Conservation (phyloP, 2,888 invertebrate species). For the Vanessa cardui region DNA sequence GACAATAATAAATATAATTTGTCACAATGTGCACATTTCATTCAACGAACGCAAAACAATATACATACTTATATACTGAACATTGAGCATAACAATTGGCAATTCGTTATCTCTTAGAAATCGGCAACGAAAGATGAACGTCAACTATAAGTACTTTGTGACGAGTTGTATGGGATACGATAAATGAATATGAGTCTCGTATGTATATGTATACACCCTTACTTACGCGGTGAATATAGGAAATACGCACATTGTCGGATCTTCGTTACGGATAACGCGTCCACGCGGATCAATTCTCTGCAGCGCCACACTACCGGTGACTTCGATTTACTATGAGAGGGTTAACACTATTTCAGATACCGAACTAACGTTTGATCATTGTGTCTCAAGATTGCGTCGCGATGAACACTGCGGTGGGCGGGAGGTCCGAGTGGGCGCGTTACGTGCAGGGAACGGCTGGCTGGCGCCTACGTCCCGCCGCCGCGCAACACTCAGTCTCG, state of each 20-base stretch:
- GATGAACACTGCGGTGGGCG: constrained; percentile 15
- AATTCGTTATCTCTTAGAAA: constrained; percentile 42
- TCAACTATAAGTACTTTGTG: constrained; percentile 62
- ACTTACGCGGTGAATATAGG: constrained; percentile 49
- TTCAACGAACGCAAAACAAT: constrained; percentile 49
- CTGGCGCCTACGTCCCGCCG: constrained; percentile 65
- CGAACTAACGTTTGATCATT: too few species aligned
- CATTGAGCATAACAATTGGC: constrained; percentile 74
- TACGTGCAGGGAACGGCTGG: constrained; percentile 19
- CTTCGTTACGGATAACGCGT: constrained; percentile 49
- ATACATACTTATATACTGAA: constrained; percentile 49
- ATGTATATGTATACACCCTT: constrained; percentile 28
- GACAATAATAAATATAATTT: constrained; percentile 56
- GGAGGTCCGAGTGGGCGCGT: constrained; percentile 37
- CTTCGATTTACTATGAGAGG: neutral
- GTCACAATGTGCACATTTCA: constrained; percentile 75
- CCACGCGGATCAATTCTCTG: constrained; percentile 48
- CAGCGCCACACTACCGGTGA: constrained; percentile 16
- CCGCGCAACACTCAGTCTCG: constrained; percentile 87
- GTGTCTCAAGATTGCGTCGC: neutral
- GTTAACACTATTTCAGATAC: too few species aligned
- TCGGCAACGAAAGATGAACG: constrained; percentile 30
- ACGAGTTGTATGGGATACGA: constrained; percentile 46
- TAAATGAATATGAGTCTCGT: constrained; percentile 32
- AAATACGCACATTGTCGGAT: constrained; percentile 72